Evolutionary conservation across 2,888 invertebrate genomes (phyloP).

Genomic region (Pheosia gnoma): DNA sequence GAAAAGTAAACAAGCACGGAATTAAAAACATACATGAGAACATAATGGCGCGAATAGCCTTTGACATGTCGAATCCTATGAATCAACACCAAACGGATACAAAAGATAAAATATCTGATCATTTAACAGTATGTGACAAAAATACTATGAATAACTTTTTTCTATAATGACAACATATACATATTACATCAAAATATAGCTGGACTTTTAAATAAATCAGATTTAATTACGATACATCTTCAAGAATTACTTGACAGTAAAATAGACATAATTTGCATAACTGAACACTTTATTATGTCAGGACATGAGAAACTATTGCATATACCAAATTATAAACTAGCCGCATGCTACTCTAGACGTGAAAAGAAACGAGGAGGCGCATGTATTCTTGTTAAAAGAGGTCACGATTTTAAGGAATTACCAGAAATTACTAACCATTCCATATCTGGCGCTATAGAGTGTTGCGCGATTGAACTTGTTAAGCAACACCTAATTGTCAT

Average conservation of each 20-base stretch:
- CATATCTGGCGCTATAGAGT: background rate
- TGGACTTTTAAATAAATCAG: background rate
- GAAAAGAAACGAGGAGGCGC: background rate
- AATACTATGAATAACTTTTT: too few species aligned
- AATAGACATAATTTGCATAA: background rate
- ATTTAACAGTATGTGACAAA: too few species aligned
- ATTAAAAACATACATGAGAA: too few species aligned
- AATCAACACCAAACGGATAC: too few species aligned
- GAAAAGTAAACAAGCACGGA: too few species aligned
- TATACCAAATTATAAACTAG: background rate
- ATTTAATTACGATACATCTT: background rate
- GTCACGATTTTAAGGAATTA: background rate
- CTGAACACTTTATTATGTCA: background rate
- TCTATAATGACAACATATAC: background rate
- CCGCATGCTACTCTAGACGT: background rate
- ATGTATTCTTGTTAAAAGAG: background rate
- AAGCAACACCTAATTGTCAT: background rate
- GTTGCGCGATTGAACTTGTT: background rate
- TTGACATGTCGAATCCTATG: too few species aligned
- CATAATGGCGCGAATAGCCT: too few species aligned
- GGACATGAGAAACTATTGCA: background rate
- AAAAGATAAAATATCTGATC: too few species aligned
- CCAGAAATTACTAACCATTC: background rate
- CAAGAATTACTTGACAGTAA: background rate
- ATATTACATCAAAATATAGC: background rate